These are phyloP conservation scores for Caenorhabditis sulstoni DNA, from an alignment of 2,888 invertebrate genomes.

Conservation along the genomic window DNA sequence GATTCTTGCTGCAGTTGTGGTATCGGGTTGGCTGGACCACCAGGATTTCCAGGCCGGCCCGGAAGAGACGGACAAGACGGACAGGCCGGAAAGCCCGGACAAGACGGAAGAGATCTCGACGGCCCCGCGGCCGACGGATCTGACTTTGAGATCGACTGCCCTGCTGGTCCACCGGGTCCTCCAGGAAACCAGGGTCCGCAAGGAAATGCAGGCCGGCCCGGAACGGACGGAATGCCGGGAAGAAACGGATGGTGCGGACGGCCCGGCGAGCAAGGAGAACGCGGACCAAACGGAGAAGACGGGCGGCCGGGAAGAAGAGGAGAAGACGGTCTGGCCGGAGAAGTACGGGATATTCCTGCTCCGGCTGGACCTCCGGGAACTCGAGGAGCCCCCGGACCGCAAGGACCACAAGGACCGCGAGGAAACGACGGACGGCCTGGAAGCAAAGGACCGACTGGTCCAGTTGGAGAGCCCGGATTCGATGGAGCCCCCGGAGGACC, in stretches of 20 bases:
- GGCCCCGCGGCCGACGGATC: constrained; percentile 14
- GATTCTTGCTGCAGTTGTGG: constrained; percentile 56
- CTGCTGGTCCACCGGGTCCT: constrained; percentile 64
- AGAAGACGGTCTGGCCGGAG: constrained; percentile 56
- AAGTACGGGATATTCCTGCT: constrained; percentile 50
- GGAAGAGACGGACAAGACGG: constrained; percentile 60
- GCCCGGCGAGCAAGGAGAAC: constrained; percentile 61
- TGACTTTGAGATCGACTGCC: constrained; percentile 53
- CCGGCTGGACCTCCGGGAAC: constrained; percentile 60
- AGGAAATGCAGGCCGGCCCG: constrained; percentile 63
- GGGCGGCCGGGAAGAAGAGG: constrained; percentile 58
- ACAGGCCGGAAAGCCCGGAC: constrained; percentile 52
- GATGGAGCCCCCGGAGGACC: constrained; percentile 58
- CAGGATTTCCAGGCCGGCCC: constrained; percentile 54
- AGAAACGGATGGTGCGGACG: constrained; percentile 64
- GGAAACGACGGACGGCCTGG: constrained; percentile 62
- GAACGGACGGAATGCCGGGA: constrained; percentile 63
- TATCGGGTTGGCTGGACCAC: constrained; percentile 51
- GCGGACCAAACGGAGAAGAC: constrained; percentile 59
- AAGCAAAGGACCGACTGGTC: constrained; percentile 48
- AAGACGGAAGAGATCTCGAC: constrained; percentile 43
- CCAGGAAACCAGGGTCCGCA: constrained; percentile 65
- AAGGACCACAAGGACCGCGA: constrained; percentile 63
- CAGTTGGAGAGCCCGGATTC: constrained; percentile 50
- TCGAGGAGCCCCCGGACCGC: constrained; percentile 51